Conservation (phyloP, 2,113 vertebrate genomes). For the Coryphaenoides rupestris region DNA sequence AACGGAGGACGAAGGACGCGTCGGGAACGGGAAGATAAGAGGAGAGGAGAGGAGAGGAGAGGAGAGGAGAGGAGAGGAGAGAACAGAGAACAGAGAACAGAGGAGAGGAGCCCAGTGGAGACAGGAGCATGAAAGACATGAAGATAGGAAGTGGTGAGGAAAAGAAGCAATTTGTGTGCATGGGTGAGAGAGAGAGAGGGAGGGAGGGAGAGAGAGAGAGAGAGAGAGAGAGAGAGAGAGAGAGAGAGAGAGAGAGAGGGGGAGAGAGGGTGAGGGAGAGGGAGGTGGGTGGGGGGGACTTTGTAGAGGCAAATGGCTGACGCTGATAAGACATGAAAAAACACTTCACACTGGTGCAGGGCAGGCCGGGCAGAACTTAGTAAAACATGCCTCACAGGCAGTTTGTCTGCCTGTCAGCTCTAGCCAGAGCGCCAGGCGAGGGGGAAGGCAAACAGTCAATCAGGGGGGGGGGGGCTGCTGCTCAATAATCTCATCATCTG, state of each 20-base stretch:
- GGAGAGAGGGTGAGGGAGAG: constrained; percentile 7
- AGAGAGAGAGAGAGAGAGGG: too few species aligned
- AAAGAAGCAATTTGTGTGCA: constrained; percentile 18
- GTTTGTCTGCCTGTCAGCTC: too few species aligned
- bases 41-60: constrained; percentile 1
- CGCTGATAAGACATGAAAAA: constrained; percentile 62
- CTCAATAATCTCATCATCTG: too few species aligned
- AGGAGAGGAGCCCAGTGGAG: constrained; percentile 12
- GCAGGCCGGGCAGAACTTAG: constrained; percentile 32
- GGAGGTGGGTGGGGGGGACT: constrained; percentile 41
- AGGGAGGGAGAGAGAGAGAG: too few species aligned
- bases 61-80: background rate
- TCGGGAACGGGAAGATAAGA: background rate
- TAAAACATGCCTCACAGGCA: background rate
- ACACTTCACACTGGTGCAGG: constrained; percentile 38
- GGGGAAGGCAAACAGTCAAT: too few species aligned
- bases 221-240: too few species aligned
- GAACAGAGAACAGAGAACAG: too few species aligned
- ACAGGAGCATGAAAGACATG: constrained; percentile 10
- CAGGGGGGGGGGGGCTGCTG: too few species aligned
- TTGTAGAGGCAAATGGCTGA: constrained; percentile 54
- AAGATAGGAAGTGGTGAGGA: background rate
- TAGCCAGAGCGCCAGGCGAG: too few species aligned
- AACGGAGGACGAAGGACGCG: too few species aligned
- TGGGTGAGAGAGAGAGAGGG: background rate